Percentiles rank a stretch among this genome's conserved stretches.
Conservation (phyloP, 92 coral and sea anemone species). For the Zoanthus sociatus region DNA sequence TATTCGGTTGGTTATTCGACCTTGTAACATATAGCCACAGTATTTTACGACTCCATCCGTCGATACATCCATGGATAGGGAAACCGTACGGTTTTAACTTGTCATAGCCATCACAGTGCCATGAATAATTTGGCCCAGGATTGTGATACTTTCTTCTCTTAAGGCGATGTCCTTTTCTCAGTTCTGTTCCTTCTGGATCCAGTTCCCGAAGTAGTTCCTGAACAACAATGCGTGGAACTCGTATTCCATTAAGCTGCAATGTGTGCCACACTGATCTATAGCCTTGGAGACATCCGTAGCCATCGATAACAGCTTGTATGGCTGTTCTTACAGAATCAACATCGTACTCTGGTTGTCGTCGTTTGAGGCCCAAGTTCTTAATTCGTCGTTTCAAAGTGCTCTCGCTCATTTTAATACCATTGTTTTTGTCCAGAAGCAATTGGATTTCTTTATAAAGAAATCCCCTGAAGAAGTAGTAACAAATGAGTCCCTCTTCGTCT, state of each 20-base stretch:
- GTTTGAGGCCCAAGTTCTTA: constrained; percentile 27
- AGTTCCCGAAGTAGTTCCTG: constrained; percentile 59
- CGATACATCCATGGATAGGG: constrained; percentile 52
- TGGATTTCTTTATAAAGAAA: constrained; percentile 42
- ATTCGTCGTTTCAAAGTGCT: constrained; percentile 56
- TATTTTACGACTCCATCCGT: constrained; percentile 68
- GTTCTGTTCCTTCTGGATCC: constrained; percentile 60
- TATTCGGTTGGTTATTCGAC: constrained; percentile 68
- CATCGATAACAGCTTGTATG: constrained; percentile 55
- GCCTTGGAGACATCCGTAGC: constrained; percentile 58
- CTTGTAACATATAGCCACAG: constrained; percentile 59
- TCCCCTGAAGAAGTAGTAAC: constrained; percentile 13
- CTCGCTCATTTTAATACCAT: constrained; percentile 41
- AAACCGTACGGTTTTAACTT: constrained; percentile 49
- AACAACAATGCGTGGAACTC: constrained; percentile 61
- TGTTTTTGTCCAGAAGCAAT: constrained; percentile 41
- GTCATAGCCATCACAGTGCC: constrained; percentile 58
- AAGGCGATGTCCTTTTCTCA: constrained; percentile 54
- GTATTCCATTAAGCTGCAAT: constrained; percentile 57
- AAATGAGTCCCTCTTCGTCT: constrained; percentile 12
- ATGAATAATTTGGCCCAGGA: constrained; percentile 58
- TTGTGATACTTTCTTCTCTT: constrained; percentile 48
- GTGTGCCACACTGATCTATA: constrained; percentile 62
- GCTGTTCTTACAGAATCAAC: constrained; percentile 36
- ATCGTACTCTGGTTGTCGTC: constrained; percentile 53